These are phyloP conservation scores for Carassius gibelio DNA, from an alignment of 2,113 vertebrate genomes.

Conservation along the genomic window DNA sequence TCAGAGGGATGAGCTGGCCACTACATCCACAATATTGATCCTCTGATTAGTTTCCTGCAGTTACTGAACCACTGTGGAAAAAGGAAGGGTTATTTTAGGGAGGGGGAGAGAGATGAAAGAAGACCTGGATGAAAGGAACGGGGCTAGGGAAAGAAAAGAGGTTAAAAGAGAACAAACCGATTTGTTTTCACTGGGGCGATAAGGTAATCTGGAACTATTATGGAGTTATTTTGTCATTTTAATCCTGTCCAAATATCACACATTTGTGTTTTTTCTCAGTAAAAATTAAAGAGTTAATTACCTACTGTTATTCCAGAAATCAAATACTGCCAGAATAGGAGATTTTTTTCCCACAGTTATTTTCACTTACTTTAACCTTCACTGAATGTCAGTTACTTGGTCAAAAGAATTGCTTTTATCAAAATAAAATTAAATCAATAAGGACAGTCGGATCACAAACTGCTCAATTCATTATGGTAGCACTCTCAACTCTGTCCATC, in stretches of 20 bases:
- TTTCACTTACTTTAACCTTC: not conserved
- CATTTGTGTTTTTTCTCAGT: not conserved
- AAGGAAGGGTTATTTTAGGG: conserved; percentile 41
- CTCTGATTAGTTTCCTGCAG: conserved; percentile 69
- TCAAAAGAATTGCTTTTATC: no score
- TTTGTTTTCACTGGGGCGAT: conserved; percentile 14
- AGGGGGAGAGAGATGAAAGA: conserved; percentile 54
- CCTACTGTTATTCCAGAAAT: not conserved
- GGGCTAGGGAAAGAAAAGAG: not conserved
- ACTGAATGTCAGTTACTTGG: not conserved
- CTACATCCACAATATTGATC: conserved; percentile 65
- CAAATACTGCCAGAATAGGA: not conserved
- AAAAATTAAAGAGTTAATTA: not conserved
- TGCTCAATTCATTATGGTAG: not conserved
- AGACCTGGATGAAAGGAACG: conserved; percentile 37
- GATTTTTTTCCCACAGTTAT: not conserved
- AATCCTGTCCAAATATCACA: not conserved
- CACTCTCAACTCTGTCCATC: not conserved
- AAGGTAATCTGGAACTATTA: conserved; percentile 6
- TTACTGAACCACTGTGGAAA: conserved; percentile 55
- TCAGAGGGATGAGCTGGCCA: conserved; percentile 62
- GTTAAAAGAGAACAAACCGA: not conserved
- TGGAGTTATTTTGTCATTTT: not conserved
- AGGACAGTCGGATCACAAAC: not conserved
- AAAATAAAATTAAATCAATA: not conserved